Evolutionary conservation across 2,888 invertebrate species (phyloP), one percentile per base, ranked within the genome.

Genomic region (Choreutis nemorana): DNA sequence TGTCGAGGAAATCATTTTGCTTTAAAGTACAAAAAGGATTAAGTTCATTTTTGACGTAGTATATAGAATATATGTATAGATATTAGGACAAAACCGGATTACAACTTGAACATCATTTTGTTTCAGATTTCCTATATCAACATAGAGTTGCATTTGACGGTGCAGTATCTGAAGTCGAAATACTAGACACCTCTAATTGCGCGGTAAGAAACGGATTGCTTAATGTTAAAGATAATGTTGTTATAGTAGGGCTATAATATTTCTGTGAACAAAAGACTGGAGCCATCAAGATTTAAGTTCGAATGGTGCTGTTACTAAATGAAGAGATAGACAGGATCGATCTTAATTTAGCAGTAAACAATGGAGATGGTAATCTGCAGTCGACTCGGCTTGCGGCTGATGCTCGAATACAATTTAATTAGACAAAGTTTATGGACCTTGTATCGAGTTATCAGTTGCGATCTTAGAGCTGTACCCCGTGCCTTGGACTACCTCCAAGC

Each of bases 81-180:
- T 18, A 18, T 6, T 18, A 6, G 18, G 4, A 6, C 5, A 18
- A 18, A 18, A 18, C 18, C n/a, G n/a, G n/a, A n/a, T n/a, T n/a
- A n/a, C n/a, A n/a, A n/a, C n/a, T n/a, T n/a, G n/a, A 18, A 18
- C 18, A 18, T 18, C 14, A 14, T 61, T 64, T 67, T 75, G 66
- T 87, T 86, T 45, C 86, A 89, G 89, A 90, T 83, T 89, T 88
- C 62, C 83, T 89, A 43, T 89, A 90, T 72, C 84, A 87, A 53
- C 89, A 90, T 63, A 84, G 86, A 64, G 86, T 89, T 46, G 87
- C 87, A 41, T 88, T 89, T 65, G 89, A 89, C 63, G 88, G 86
- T 53, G 87, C 85, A 41, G 84, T 85, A 43, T 88, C 88, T 37
- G 89, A 89, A 72, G 86, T 89, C 48, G 90, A 89, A 81, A 89